Evolutionary conservation across 1,140 invertebrate genomes (phyloP).

Genomic region (Macrobrachium nipponense): DNA sequence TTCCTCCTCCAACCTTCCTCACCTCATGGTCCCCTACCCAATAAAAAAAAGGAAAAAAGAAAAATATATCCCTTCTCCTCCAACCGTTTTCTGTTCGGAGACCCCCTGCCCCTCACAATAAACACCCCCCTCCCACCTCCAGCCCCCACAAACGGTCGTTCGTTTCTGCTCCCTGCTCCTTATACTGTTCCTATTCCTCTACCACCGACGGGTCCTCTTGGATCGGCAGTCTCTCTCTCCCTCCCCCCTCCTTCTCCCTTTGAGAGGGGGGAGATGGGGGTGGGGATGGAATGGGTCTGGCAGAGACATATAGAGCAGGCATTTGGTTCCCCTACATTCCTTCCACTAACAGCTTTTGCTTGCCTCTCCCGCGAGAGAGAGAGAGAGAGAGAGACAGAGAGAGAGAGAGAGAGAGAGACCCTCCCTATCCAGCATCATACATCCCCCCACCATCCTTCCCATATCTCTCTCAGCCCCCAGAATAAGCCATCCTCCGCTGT

Average conservation of each 20-base stretch:
- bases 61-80: too few species aligned
- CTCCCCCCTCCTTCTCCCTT: not conserved
- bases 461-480: not conserved
- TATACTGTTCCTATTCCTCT: not conserved
- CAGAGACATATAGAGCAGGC: too few species aligned
- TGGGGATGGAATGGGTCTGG: not conserved
- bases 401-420: not conserved
- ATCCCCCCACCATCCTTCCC: not conserved
- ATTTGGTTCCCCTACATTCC: too few species aligned
- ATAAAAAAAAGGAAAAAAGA: too few species aligned
- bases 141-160: conserved; percentile 24
- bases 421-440: not conserved
- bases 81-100: too few species aligned
- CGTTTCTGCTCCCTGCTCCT: not conserved
- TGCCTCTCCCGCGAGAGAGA: not conserved
- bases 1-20: too few species aligned
- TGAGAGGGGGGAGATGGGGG: too few species aligned
- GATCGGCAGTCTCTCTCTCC: not conserved
- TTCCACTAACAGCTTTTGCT: not conserved
- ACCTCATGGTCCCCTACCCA: too few species aligned
- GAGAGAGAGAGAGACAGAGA: not conserved
- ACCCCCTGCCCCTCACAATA: not conserved
- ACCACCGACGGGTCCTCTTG: not conserved
- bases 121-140: not conserved
- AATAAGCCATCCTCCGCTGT: not conserved